Base-by-base conservation (phyloP, 2,888 invertebrate genomes). In the Nomada goodeniana region DNA sequence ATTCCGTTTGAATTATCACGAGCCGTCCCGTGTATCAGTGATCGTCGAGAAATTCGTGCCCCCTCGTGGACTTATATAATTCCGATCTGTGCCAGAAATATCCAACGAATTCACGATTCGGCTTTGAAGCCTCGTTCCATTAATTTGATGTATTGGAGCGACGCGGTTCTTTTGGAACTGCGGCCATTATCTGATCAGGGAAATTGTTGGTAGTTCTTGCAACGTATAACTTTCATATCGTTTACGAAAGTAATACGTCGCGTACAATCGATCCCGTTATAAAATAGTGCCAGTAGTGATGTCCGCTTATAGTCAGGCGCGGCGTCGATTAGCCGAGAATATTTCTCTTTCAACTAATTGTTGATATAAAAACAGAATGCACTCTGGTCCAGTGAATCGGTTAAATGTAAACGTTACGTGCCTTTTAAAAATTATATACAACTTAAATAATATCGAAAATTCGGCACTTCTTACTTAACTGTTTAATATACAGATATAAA, bases 1-100 rank as follows among this genome's bases (percentile, higher is more conserved):
- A n/a, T 65, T 15, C 50, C 57, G 52, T 36, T 64, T 44, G 63
- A 59, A 63, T 64, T 59, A 63, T 73, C 20, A n/a, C 10, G 9
- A 13, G 18, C 26, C 71, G 29, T 23, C 36, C 7, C 52, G 55
- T 52, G 67, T 67, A 52, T 57, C 57, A 18, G n/a, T 57, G 63
- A 63, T 20, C 69, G 63, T 29, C 47, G 18, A 72, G 20, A 61
- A 60, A 55, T 64, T 13, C 26, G 55, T 44, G n/a, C 15, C 23
- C 36, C 2, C 44, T 20, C 52, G 15, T 18, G 7, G 50, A 63
- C 42, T 53, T 63, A 36, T 2, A 52, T 63, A 78, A 80, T 68
- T 77, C 61, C 13, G 9, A 29, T 18, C 36, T n/a, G 47, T 73
- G 72, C 80, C 78, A 63, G 36, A 52, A 68, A 9, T 42, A 26